These are phyloP conservation scores for Cuculus canorus DNA, from an alignment of 2,797 vertebrate species.

Conservation along the genomic window DNA sequence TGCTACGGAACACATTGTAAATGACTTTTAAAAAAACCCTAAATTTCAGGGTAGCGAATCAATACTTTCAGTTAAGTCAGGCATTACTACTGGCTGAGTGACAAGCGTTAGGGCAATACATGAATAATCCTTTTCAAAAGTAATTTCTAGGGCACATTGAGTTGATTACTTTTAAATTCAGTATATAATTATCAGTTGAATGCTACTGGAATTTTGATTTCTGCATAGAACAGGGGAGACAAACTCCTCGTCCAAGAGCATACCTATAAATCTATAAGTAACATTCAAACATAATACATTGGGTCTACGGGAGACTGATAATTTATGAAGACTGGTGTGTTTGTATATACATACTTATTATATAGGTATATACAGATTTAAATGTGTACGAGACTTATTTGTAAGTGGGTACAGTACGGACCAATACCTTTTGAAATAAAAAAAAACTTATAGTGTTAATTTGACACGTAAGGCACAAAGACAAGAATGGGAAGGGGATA, in stretches of 20 bases:
- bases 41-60: slow-evolving; percentile 19
- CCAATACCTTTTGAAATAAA: background rate
- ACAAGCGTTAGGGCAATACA: background rate
- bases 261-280: background rate
- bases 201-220: background rate
- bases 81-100: slow-evolving; percentile 18
- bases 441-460: background rate
- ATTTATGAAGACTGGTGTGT: background rate
- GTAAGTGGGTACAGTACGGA: background rate
- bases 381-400: background rate
- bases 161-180: background rate
- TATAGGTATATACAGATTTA: background rate
- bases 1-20: background rate
- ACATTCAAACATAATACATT: background rate
- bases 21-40: background rate
- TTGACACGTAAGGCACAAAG: background rate
- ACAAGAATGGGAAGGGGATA: background rate
- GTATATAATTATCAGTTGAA: background rate
- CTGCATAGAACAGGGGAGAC: background rate
- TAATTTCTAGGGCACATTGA: slow-evolving; percentile 4
- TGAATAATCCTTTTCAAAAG: slow-evolving; percentile 3
- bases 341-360: background rate
- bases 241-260: background rate
- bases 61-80: slow-evolving; percentile 14
- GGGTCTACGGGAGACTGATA: background rate